Conservation (phyloP, 1,140 invertebrate genomes). For the Triops cancriformis region DNA sequence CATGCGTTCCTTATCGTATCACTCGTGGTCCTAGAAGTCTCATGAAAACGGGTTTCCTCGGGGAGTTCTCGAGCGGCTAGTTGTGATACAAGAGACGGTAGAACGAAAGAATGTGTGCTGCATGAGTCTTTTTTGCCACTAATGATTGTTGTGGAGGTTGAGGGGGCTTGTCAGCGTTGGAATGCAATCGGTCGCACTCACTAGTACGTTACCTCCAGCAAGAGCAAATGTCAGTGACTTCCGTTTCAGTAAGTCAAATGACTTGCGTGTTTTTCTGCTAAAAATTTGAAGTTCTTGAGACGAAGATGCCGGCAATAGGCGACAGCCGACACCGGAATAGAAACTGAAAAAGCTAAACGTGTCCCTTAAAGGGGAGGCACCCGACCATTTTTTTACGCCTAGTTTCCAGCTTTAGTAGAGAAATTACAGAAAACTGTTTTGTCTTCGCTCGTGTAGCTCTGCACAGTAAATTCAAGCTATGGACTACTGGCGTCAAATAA, state of each 20-base stretch:
- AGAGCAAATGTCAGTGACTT: background rate
- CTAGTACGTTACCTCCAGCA: background rate
- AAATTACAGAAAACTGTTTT: too few species aligned
- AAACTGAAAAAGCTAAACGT: too few species aligned
- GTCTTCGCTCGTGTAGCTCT: too few species aligned
- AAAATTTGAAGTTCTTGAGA: background rate
- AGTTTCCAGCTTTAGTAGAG: too few species aligned
- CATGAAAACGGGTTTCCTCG: background rate
- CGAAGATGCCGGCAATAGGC: too few species aligned
- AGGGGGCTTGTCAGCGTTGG: background rate
- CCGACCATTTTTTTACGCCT: too few species aligned
- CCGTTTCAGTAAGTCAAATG: background rate
- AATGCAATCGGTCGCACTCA: background rate
- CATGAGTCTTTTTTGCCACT: background rate
- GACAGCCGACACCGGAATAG: too few species aligned
- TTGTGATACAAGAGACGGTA: background rate
- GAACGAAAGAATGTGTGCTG: background rate
- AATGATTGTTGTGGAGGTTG: background rate
- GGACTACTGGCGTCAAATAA: too few species aligned
- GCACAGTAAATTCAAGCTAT: too few species aligned
- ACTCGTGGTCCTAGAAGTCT: background rate
- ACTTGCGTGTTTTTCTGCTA: background rate
- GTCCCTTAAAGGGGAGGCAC: too few species aligned
- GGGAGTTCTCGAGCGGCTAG: background rate
- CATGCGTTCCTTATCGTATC: conserved; percentile 4